Base-by-base conservation (phyloP, 1,140 invertebrate species). In the Ctenoplectra terminalis region DNA sequence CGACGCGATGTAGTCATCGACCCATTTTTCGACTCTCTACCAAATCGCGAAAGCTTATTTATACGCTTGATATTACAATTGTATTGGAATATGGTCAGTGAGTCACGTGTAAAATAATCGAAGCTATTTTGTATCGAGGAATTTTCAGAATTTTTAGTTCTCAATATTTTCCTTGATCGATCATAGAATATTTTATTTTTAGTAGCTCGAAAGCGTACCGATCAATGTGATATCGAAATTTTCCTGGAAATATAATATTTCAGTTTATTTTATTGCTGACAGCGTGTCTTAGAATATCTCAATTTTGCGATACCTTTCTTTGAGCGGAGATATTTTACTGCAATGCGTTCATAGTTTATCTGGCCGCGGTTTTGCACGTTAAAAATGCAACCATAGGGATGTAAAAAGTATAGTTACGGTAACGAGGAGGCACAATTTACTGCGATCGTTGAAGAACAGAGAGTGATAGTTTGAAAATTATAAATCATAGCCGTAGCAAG, bases 381-480 rank as follows among this genome's bases (percentile, higher is more conserved):
- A 37, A 61, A 61, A 37, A 2, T 61, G 9, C 23, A 9, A 17
- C 0, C 11, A 0, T 15, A 8, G 20, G 0, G 17, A 20, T 6
- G 11, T n/a, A 60, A 34, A 60, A 60, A 34, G 29, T 20, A 17
- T 2, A 15, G 29, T 20, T 11, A 6, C 13, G 1, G 34, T 37
- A 37, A 63, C 60, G 60, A 63, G 34, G 20, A 15, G 34, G 34
- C 20, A n/a, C 34, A 13, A 63, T 63, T 63, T 63, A 37, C 60
- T 11, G 31, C 34, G 60, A 63, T 63, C 60, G 60, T 63, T n/a
- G 60, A 61, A n/a, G 34, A 61, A 37, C 60, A 17, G 60, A 46
- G n/a, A 37, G 40, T 40, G 52, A 56, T 73, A 73, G 37, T 60
- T 60, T 6, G 70, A 73, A 58, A 58, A 73, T 58, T 26, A 43